Percentiles rank a stretch among this genome's conserved stretches.
Conservation (phyloP, 2,113 vertebrate genomes). For the Pituophis catenifer region DNA sequence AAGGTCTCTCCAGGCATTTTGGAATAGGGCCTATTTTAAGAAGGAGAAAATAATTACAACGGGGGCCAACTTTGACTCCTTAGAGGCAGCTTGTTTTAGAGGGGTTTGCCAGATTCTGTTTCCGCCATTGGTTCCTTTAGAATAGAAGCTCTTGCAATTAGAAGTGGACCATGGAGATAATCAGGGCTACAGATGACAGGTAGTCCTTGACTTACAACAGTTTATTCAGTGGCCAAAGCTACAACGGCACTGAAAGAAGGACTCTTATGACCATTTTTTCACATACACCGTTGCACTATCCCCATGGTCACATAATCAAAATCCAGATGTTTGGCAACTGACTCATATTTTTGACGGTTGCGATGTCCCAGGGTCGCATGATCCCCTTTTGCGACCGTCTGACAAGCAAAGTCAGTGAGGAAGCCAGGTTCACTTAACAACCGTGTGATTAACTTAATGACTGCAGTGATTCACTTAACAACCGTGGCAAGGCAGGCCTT, state of each 20-base stretch:
- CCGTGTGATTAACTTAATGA: too few relatives aligned
- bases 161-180: background rate
- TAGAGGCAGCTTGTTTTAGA: background rate
- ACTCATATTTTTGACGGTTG: background rate
- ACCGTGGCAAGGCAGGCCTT: background rate
- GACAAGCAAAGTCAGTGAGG: background rate
- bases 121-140: background rate
- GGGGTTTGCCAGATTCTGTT: background rate
- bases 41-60: background rate
- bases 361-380: background rate
- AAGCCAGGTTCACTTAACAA: background rate
- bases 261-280: background rate
- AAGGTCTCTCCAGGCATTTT: background rate
- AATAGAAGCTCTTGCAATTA: background rate
- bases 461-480: background rate
- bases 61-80: background rate
- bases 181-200: slow-evolving; percentile 9
- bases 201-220: background rate
- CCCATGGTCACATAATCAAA: background rate
- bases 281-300: background rate
- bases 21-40: background rate
- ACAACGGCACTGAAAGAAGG: background rate
- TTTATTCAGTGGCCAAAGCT: background rate
- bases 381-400: background rate
- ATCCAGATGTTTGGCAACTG: background rate